A percentile compares a stretch with the other conserved stretches of the same genome.
Evolutionary conservation across 2,113 vertebrate genomes (phyloP).

Genomic region (Hylia prasina): DNA sequence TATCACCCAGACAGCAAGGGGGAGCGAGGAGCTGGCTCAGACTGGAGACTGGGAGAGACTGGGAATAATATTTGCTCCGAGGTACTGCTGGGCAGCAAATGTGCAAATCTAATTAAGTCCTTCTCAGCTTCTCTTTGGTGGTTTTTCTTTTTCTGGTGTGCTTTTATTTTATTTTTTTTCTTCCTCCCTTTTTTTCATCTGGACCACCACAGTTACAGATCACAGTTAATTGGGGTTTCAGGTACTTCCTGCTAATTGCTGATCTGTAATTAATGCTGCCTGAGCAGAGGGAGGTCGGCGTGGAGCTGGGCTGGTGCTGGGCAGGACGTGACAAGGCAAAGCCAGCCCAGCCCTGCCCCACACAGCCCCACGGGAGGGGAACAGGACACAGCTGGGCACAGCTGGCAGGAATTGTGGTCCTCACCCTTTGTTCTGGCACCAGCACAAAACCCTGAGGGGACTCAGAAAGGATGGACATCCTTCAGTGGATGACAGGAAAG

Average conservation of each 20-base stretch:
- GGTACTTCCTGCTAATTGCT: background rate
- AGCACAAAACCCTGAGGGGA: rapidly evolving
- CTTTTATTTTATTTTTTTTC: no score
- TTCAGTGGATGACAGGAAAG: rapidly evolving
- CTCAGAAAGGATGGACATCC: no score
- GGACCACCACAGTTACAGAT: background rate
- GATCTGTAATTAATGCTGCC: background rate
- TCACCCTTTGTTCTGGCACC: background rate
- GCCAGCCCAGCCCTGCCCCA: background rate
- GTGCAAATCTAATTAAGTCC: background rate
- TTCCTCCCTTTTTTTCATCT: background rate
- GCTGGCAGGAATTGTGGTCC: background rate
- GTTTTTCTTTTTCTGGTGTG: rapidly evolving
- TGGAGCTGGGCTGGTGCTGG: background rate
- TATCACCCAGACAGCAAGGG: background rate
- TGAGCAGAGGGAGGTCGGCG: background rate
- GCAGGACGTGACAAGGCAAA: rapidly evolving
- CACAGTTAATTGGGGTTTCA: background rate
- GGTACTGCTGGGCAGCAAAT: background rate
- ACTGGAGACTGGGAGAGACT: background rate
- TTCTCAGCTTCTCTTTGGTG: background rate
- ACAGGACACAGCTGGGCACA: no score
- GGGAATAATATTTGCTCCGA: background rate
- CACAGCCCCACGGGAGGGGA: background rate
- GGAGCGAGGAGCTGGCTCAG: background rate